phyloP scores from a whole-genome alignment of 2,888 invertebrate species.

The Melipona beecheii region DNA sequence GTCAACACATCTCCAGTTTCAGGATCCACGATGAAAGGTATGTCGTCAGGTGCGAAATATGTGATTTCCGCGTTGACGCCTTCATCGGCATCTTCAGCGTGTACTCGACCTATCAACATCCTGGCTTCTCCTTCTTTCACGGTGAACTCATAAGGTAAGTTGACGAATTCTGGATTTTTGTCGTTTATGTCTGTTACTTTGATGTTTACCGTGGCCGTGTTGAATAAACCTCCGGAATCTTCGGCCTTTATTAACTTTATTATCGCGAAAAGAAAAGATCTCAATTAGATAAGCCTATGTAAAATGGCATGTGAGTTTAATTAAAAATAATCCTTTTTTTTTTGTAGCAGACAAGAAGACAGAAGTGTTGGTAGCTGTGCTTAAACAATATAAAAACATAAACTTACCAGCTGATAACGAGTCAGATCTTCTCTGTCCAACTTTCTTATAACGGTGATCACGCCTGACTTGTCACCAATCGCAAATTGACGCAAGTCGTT shows the following conservation, averaged over 20 bases:
- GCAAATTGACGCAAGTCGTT: slow-evolving; percentile 95
- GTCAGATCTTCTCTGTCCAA: slow-evolving; percentile 95
- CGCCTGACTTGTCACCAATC: slow-evolving; percentile 94
- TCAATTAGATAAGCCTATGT: not conserved
- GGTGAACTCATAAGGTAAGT: slow-evolving; percentile 91
- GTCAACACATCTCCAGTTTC: slow-evolving; percentile 92
- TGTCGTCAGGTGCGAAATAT: slow-evolving; percentile 91
- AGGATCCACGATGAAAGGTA: slow-evolving; percentile 92
- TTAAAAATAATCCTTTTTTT: slow-evolving; percentile 17
- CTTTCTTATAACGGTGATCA: slow-evolving; percentile 93
- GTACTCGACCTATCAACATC: slow-evolving; percentile 89
- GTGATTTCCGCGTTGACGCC: slow-evolving; percentile 93
- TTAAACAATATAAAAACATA: not conserved
- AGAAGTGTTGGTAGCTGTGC: not conserved
- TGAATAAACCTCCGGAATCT: slow-evolving; percentile 92
- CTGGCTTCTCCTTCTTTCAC: slow-evolving; percentile 90
- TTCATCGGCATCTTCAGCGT: slow-evolving; percentile 94
- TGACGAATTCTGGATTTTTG: slow-evolving; percentile 95
- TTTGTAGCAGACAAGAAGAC: slow-evolving; percentile 28
- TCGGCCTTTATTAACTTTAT: slow-evolving; percentile 91
- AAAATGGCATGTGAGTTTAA: not conserved
- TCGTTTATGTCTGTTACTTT: slow-evolving; percentile 96
- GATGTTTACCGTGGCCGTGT: slow-evolving; percentile 93
- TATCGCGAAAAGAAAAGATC: not conserved
- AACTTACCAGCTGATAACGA: slow-evolving; percentile 91